Percentiles rank a stretch among this genome's conserved stretches.
These are phyloP conservation scores for Neuroterus valhalla DNA, from an alignment of 1,140 invertebrate species.

Conservation along the genomic window DNA sequence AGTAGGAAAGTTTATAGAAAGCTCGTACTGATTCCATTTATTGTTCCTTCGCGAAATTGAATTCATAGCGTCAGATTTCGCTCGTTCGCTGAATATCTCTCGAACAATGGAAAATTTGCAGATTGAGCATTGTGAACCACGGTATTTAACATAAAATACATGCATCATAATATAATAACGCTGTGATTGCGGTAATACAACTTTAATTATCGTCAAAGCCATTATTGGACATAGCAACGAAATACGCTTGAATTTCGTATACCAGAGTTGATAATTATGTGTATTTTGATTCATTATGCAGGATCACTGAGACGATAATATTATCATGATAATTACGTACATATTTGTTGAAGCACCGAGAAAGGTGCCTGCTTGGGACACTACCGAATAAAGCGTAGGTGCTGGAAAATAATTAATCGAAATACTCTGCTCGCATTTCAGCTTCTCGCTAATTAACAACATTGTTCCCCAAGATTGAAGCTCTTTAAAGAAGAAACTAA, in stretches of 20 bases:
- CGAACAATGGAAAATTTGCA: not conserved
- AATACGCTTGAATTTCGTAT: not conserved
- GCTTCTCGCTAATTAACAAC: slow-evolving; percentile 3
- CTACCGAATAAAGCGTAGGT: not conserved
- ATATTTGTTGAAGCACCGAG: not conserved
- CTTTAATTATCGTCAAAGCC: slow-evolving; percentile 9
- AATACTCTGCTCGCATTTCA: not conserved
- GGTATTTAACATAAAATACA: not conserved
- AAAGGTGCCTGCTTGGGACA: too few species aligned
- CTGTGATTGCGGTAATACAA: not conserved
- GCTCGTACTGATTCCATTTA: too few species aligned
- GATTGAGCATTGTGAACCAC: not conserved
- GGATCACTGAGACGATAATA: not conserved
- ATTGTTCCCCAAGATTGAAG: slow-evolving; percentile 8
- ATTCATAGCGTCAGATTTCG: too few species aligned
- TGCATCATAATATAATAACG: not conserved
- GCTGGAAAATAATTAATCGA: not conserved
- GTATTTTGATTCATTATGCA: slow-evolving; percentile 18
- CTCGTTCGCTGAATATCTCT: not conserved
- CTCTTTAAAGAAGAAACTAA: not conserved
- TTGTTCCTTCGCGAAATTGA: too few species aligned
- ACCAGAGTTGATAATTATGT: not conserved
- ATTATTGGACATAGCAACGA: not conserved
- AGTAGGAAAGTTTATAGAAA: too few species aligned
- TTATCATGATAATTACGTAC: not conserved